These are phyloP conservation scores for Drosophila yooni DNA, from an alignment of 2,888 invertebrate species.

Conservation along the genomic window DNA sequence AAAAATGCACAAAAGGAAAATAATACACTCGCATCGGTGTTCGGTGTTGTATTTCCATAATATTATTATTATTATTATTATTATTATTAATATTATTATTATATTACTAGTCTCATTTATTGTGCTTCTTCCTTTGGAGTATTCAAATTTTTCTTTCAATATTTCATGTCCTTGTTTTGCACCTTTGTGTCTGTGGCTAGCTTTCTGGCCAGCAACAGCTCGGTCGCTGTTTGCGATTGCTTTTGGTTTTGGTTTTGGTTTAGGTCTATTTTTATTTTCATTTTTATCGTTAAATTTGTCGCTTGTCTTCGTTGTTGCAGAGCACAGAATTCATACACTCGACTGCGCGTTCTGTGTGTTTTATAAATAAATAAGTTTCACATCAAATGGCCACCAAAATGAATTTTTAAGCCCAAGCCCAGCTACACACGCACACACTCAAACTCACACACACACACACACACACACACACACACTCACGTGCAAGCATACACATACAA, in stretches of 20 bases:
- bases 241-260: constrained; percentile 29
- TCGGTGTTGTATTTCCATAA: constrained; percentile 6
- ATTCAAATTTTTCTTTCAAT: constrained; percentile 27
- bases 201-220: constrained; percentile 10
- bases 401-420: constrained; percentile 63
- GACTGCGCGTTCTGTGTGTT: constrained; percentile 66
- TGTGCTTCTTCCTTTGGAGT: constrained; percentile 1
- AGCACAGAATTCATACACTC: constrained; percentile 69
- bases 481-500: neutral
- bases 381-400: constrained; percentile 60
- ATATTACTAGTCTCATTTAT: constrained; percentile 2
- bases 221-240: constrained; percentile 21
- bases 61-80: constrained; percentile 4
- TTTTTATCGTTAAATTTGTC: constrained; percentile 47
- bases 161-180: constrained; percentile 58
- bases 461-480: neutral
- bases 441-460: neutral
- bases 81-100: constrained; percentile 13
- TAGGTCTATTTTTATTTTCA: constrained; percentile 30
- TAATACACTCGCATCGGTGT: neutral
- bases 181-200: constrained; percentile 38
- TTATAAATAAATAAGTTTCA: constrained; percentile 71
- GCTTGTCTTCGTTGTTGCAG: constrained; percentile 43
- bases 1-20: neutral
- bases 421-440: constrained; percentile 27